Conservation (phyloP, 1,140 invertebrate genomes). For the Reticulitermes speratus region DNA sequence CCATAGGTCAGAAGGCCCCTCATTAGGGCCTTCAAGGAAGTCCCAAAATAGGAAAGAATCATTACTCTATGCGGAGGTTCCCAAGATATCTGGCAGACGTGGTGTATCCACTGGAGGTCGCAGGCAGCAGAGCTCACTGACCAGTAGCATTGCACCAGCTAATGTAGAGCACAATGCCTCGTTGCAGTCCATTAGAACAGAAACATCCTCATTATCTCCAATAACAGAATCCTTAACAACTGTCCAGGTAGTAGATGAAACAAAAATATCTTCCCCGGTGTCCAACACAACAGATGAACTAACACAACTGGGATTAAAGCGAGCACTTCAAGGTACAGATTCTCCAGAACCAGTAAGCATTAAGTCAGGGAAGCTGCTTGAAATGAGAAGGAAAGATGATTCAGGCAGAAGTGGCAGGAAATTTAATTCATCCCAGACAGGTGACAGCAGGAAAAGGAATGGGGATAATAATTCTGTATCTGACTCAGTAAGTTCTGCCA, state of each 20-base stretch:
- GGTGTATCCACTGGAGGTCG: neutral
- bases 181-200: neutral
- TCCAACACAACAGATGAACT: neutral
- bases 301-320: neutral
- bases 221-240: neutral
- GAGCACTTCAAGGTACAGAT: neutral
- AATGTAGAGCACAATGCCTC: neutral
- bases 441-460: neutral
- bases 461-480: neutral
- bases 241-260: neutral
- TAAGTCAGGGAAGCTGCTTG: neutral
- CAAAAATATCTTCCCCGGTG: neutral
- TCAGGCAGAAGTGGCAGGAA: neutral
- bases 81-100: neutral
- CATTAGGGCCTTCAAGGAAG: neutral
- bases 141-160: neutral
- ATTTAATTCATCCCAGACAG: neutral
- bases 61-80: neutral
- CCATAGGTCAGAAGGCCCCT: neutral
- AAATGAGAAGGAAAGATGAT: neutral
- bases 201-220: neutral
- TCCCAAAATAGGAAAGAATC: neutral
- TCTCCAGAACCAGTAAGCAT: neutral
- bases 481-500: neutral
- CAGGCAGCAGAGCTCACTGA: neutral